These are phyloP conservation scores for Oceanodroma tethys DNA, from an alignment of 2,113 vertebrate species.

Conservation along the genomic window DNA sequence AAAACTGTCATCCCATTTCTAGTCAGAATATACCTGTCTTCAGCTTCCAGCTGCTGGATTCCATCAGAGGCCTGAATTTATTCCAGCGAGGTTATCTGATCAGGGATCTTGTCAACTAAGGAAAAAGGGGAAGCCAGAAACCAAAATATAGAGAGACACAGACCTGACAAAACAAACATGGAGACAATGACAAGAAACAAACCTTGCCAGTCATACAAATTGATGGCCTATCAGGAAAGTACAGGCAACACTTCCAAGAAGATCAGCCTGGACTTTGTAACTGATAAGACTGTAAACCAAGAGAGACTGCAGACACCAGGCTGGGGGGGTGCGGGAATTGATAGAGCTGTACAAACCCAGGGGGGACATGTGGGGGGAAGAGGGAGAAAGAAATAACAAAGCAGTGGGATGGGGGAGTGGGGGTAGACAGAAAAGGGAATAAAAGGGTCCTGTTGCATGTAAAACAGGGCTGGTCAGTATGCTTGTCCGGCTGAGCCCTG, in stretches of 20 bases:
- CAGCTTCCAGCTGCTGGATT: neutral
- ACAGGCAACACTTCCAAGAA: neutral
- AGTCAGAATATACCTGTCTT: neutral
- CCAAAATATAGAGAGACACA: neutral
- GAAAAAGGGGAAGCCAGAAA: neutral
- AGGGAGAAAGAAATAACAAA: neutral
- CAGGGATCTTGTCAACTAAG: neutral
- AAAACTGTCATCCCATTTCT: neutral
- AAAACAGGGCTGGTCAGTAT: neutral
- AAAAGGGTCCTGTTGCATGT: neutral
- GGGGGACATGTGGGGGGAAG: neutral
- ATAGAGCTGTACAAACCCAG: neutral
- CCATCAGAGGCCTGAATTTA: neutral
- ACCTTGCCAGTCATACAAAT: neutral
- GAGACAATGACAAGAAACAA: neutral
- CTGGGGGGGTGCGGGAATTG: neutral
- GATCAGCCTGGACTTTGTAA: neutral
- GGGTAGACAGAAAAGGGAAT: neutral
- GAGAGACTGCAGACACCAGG: fast-evolving
- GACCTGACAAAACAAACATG: neutral
- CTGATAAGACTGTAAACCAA: neutral
- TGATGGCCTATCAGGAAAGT: neutral
- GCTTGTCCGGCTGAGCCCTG: neutral
- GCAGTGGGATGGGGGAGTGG: no score
- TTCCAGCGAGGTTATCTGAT: neutral